These are phyloP conservation scores for Drosophila nigrodunni DNA, from an alignment of 1,140 invertebrate species.

Conservation along the genomic window DNA sequence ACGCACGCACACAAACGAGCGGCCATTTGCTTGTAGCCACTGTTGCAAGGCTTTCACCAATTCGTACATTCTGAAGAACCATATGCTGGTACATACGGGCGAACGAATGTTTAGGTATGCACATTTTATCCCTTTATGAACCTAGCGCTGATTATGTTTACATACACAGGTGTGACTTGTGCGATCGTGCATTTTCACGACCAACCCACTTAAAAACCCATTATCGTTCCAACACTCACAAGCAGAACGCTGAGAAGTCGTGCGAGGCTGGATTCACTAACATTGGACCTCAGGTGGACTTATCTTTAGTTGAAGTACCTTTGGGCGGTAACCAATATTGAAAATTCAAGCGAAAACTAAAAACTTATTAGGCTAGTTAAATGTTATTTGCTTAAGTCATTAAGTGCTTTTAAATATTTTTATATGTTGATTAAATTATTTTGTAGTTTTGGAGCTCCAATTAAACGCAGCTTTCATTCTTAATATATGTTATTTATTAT, in stretches of 20 bases:
- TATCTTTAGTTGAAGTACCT: conserved; percentile 38
- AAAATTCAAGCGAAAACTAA: neutral
- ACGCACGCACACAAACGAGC: conserved; percentile 86
- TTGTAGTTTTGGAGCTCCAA: too few species aligned
- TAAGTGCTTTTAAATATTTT: too few species aligned
- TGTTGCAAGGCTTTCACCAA: conserved; percentile 87
- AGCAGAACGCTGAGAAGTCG: conserved; percentile 63
- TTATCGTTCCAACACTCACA: conserved; percentile 69
- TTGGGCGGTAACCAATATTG: conserved; percentile 25
- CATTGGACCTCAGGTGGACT: neutral
- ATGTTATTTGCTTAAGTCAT: too few species aligned
- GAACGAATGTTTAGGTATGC: conserved; percentile 66
- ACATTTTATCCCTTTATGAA: neutral
- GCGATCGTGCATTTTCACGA: conserved; percentile 64
- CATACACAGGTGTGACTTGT: conserved; percentile 59
- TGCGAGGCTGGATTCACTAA: neutral
- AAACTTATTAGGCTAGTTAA: too few species aligned
- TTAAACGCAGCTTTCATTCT: too few species aligned
- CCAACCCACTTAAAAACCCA: conserved; percentile 67
- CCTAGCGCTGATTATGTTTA: neutral
- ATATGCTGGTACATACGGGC: conserved; percentile 71
- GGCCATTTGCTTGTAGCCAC: conserved; percentile 86
- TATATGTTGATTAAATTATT: too few species aligned
- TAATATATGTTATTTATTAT: too few species aligned
- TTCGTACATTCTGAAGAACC: conserved; percentile 77